phyloP scores from a whole-genome alignment of 2,113 vertebrate genomes.

The Taurulus bubalis region DNA sequence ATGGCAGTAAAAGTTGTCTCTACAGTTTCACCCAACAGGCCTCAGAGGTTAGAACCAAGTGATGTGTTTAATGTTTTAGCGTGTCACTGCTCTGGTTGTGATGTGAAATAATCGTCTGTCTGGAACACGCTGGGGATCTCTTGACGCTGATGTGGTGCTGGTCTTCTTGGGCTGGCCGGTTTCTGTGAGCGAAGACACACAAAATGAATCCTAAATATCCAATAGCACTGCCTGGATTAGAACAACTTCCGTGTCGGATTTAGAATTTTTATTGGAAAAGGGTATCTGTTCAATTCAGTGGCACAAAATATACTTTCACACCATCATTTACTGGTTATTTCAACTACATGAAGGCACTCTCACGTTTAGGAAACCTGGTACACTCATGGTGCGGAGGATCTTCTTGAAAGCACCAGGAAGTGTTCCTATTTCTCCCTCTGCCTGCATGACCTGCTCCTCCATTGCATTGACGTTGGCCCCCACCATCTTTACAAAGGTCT shows the following conservation, averaged over 20 bases:
- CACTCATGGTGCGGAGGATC: conserved; percentile 89
- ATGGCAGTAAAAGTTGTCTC: conserved; percentile 73
- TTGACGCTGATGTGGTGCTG: conserved; percentile 79
- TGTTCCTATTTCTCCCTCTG: conserved; percentile 90
- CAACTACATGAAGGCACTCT: conserved; percentile 49
- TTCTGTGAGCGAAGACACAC: conserved; percentile 77
- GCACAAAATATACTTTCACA: background rate
- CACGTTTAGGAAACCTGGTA: conserved; percentile 88
- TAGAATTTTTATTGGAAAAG: background rate
- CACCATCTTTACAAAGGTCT: conserved; percentile 95
- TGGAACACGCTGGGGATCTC: conserved; percentile 90
- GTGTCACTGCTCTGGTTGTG: conserved; percentile 78
- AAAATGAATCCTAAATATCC: background rate
- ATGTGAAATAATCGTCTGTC: conserved; percentile 92
- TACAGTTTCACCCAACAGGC: conserved; percentile 51
- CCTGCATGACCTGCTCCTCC: conserved; percentile 91
- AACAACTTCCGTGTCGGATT: background rate
- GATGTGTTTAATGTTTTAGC: conserved; percentile 10
- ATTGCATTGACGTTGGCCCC: conserved; percentile 86
- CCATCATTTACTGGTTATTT: background rate
- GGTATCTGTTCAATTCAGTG: background rate
- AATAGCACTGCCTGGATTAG: background rate
- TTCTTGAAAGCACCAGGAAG: conserved; percentile 90
- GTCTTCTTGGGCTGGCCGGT: conserved; percentile 83
- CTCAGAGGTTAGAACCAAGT: conserved; percentile 65